Percentiles rank a stretch among this genome's conserved stretches.
These are phyloP conservation scores for Thamnophis elegans DNA, from an alignment of 2,797 vertebrate species.

Conservation along the genomic window DNA sequence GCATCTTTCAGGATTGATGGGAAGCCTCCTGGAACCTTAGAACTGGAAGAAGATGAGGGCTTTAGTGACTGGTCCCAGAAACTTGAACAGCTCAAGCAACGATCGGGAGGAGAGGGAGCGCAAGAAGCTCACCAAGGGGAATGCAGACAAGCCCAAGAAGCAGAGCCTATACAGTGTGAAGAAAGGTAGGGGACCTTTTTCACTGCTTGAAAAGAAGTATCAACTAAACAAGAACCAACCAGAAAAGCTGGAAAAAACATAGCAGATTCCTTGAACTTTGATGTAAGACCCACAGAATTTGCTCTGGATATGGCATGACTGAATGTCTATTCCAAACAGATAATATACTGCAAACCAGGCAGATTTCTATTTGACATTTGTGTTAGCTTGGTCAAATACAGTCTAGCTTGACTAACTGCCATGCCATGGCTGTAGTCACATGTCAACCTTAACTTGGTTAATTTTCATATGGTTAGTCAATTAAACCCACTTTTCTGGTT, in stretches of 20 bases:
- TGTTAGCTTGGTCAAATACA: not conserved
- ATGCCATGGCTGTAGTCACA: not conserved
- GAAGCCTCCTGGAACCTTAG: slow-evolving; percentile 70
- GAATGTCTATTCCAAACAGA: not conserved
- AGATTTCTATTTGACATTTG: not conserved
- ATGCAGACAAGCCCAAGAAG: not conserved
- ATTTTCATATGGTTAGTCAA: not conserved
- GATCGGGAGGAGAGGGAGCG: slow-evolving; percentile 60
- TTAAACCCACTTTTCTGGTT: not conserved
- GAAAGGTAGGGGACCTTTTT: slow-evolving; percentile 19
- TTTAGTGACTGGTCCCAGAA: slow-evolving; percentile 91
- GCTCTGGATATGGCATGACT: not conserved
- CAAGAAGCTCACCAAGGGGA: slow-evolving; percentile 3
- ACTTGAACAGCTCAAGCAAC: slow-evolving; percentile 74
- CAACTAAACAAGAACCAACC: not conserved
- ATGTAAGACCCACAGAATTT: not conserved
- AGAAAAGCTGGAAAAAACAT: not conserved
- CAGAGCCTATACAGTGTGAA: not conserved
- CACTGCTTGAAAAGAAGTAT: not conserved
- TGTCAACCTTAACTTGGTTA: not conserved
- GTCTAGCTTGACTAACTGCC: not conserved
- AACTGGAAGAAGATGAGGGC: slow-evolving; percentile 88
- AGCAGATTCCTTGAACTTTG: not conserved
- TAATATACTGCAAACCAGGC: not conserved
- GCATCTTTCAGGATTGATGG: slow-evolving; percentile 68